phyloP scores from a whole-genome alignment of 2,113 vertebrate species.

The Sprattus sprattus region DNA sequence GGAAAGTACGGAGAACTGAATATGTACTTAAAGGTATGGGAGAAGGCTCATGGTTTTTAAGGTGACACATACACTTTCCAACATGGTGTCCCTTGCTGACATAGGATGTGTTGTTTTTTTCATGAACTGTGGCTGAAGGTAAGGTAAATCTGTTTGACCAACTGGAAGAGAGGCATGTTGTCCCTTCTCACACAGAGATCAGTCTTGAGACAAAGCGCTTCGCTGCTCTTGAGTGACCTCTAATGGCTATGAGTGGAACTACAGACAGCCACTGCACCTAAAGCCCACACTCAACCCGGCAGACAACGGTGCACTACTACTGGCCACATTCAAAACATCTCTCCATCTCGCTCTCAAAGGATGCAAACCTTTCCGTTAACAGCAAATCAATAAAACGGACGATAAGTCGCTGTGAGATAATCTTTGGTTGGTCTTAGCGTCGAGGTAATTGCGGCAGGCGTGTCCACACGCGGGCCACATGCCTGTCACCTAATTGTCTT shows the following conservation, averaged over 20 bases:
- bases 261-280: constrained; percentile 7
- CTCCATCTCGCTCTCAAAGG: background rate
- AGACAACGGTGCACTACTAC: background rate
- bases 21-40: background rate
- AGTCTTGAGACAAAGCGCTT: constrained; percentile 53
- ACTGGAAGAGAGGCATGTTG: constrained; percentile 51
- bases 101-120: background rate
- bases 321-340: constrained; percentile 8
- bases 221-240: constrained; percentile 84
- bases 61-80: background rate
- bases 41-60: background rate
- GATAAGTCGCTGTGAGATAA: constrained; percentile 1
- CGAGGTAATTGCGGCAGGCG: background rate
- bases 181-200: constrained; percentile 54
- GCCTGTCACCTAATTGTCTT: constrained; percentile 14
- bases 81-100: background rate
- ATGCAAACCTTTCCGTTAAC: background rate
- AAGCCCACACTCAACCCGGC: background rate
- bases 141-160: background rate
- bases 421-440: background rate
- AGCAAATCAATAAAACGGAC: background rate
- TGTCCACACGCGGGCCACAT: background rate
- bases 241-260: constrained; percentile 74
- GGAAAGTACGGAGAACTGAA: background rate
- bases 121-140: background rate